Percentiles rank a stretch among this genome's conserved stretches.
phyloP scores from a whole-genome alignment of 2,888 invertebrate species.

The Polyommatus icarus region DNA sequence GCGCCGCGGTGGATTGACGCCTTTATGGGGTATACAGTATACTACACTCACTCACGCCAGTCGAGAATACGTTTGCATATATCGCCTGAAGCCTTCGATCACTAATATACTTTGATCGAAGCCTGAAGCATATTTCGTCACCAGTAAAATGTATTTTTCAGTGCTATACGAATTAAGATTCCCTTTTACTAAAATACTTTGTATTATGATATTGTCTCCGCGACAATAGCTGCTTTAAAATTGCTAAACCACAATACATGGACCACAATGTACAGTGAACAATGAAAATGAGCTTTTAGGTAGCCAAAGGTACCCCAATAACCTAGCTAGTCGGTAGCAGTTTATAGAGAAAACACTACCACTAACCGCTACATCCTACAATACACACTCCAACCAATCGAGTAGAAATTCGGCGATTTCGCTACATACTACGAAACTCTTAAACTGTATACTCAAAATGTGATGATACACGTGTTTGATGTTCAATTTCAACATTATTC shows the following conservation, averaged over 20 bases:
- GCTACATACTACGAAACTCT: too few relatives aligned
- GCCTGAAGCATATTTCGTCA: background rate
- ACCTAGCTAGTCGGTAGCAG: too few relatives aligned
- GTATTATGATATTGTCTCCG: conserved; percentile 1
- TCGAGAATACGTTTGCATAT: background rate
- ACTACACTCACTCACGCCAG: background rate
- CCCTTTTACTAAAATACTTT: background rate
- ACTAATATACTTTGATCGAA: too few relatives aligned
- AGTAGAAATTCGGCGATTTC: too few relatives aligned
- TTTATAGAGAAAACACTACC: background rate
- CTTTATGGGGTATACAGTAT: background rate
- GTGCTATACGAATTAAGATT: background rate
- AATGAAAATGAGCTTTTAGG: background rate
- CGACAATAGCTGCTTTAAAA: background rate
- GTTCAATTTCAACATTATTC: too few relatives aligned
- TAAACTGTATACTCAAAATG: too few relatives aligned
- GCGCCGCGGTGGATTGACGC: too few relatives aligned
- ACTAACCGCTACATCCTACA: too few relatives aligned
- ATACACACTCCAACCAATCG: too few relatives aligned
- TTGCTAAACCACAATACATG: background rate
- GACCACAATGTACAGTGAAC: background rate
- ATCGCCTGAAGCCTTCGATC: conserved; percentile 5
- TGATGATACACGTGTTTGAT: too few relatives aligned
- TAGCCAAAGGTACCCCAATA: background rate
- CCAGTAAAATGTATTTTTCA: background rate